Percentiles rank a stretch among this genome's conserved stretches.
These are phyloP conservation scores for Hirtodrosophila trivittata DNA, from an alignment of 2,888 invertebrate genomes.

Conservation along the genomic window DNA sequence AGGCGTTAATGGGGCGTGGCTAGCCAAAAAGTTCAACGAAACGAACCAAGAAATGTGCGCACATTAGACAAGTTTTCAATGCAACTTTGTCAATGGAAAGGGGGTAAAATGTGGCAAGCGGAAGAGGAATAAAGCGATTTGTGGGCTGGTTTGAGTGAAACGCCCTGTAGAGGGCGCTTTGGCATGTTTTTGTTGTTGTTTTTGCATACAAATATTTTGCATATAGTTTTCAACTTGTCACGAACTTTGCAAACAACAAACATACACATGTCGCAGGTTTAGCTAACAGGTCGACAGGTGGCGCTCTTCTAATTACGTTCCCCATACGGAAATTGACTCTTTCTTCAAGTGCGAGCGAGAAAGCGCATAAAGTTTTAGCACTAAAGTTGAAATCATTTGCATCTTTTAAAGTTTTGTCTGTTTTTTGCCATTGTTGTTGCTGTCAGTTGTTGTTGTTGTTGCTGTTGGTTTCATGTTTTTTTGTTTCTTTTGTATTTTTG, in stretches of 20 bases:
- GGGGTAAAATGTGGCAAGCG: background rate
- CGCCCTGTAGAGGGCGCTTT: no score
- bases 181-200: constrained; percentile 9
- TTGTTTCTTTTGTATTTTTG: constrained; percentile 43
- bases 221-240: constrained; percentile 27
- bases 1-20: constrained; percentile 16
- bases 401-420: constrained; percentile 44
- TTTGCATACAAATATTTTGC: constrained; percentile 4
- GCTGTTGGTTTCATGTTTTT: constrained; percentile 21
- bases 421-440: constrained; percentile 10
- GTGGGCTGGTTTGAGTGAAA: no score
- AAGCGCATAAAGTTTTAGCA: constrained; percentile 14
- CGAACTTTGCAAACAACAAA: constrained; percentile 23
- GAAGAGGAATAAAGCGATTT: background rate
- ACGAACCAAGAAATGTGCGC: constrained; percentile 37
- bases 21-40: constrained; percentile 45
- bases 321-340: background rate
- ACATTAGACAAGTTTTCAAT: constrained; percentile 44
- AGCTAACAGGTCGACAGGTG: constrained; percentile 41
- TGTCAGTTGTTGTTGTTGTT: constrained; percentile 20
- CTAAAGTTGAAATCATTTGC: constrained; percentile 50
- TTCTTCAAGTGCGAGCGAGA: constrained; percentile 33
- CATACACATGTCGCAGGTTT: background rate
- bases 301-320: constrained; percentile 43
- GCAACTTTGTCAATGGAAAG: background rate